Evolutionary conservation across 2,113 vertebrate species (phyloP), one percentile per base, ranked within the genome.

Genomic region (Myxocyprinus asiaticus): DNA sequence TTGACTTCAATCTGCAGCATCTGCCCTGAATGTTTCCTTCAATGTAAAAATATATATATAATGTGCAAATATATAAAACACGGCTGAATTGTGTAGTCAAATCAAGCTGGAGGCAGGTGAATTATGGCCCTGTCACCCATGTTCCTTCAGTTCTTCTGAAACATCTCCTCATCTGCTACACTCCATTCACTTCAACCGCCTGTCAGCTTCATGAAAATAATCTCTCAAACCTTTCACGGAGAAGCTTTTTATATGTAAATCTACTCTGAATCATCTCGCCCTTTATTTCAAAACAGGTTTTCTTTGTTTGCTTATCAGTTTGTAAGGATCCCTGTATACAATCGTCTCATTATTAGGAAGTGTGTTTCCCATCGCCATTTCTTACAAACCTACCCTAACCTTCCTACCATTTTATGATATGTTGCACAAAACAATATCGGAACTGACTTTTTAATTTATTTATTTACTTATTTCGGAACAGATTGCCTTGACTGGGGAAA

Each of bases 181-280:
- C 68, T 58, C 51, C 53, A 58, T 71, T 33, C 22, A 1, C 3
- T 33, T 3, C 22, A 33, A 33, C 22, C 22, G 22, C 68, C 33
- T 71, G 68, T 71, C 68, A 71, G 14, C 14, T 71, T 71, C 68
- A 71, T 71, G 68, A 47, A 64, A 55, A 76, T 76, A 53, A 53
- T 76, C 63, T 53, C 47, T 43, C 22, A 65, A 61, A 63, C 62
- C 63, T 65, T 76, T 65, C 74, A 44, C 8, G 22, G n/a, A 50
- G 22, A 76, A 48, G 74, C 74, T 65, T 76, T 76, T 76, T 76
- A 76, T 76, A 76, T 76, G 68, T 71, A 71, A 58, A 58, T 71
- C 5, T 71, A 71, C 68, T 71, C 68, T 71, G 68, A 63, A 69
- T 70, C 56, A 77, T 58, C 51, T 59, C 15, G 6, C 2, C 1